Base-by-base conservation (phyloP, 2,113 vertebrate species). In the Hemiprocne comata region DNA sequence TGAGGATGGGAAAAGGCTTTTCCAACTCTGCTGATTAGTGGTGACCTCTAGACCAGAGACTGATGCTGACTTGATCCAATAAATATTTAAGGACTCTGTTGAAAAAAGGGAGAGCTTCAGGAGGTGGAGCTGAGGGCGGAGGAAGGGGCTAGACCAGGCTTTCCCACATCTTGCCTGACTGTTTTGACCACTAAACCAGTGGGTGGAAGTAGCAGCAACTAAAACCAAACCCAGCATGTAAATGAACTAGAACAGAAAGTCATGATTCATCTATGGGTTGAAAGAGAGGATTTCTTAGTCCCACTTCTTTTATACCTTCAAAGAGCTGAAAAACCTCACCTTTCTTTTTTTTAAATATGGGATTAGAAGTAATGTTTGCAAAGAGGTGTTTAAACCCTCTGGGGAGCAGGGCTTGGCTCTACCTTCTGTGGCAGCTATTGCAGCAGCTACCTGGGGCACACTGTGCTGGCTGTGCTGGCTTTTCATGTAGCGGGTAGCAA, bases 201-300 rank as follows among this genome's bases (percentile, higher is more conserved):
- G 33, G 18, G 53, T 89, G 69, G 76, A 71, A 83, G 62, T 36
- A 31, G 40, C 66, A 86, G 69, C 64, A 74, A 44, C n/a, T 33
- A 64, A 90, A 92, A 77, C 69, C 38, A 90, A 95, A 54, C 42
- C 36, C 83, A 53, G 26, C 42, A 86, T 61, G 34, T 64, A 78
- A 60, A 53, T 50, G 42, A 92, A 88, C 26, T 6, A 65, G 84
- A 96, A 16, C 55, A 93, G 64, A 95, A 95, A 93, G 91, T 92
- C 57, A 40, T 95, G 89, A 94, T 51, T 97, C 93, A 81, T 48
- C 7, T 20, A 33, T 31, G 44, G 73, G 29, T 67, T 57, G 64
- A 44, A 34, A 75, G 34, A 67, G 83, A 92, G 83, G 71, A 84
- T 58, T 95, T 62, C 64, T 42, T 83, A 11, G 16, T 60, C 10